Conservation (phyloP, 2,888 invertebrate species). For the Heterodera filipjevi region DNA sequence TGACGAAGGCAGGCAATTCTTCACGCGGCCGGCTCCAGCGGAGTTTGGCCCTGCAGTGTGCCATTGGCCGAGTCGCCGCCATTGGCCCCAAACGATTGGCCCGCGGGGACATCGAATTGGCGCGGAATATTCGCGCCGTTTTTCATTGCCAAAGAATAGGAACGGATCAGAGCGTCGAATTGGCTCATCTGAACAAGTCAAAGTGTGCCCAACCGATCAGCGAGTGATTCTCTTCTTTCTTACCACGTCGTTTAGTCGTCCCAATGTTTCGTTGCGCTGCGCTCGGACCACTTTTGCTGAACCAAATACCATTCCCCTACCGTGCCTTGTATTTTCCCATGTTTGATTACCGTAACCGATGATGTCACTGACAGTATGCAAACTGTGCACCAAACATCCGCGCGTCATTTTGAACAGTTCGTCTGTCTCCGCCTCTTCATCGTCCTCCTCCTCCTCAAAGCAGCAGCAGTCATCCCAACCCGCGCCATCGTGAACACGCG, state of each 20-base stretch:
- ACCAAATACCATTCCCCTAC: not conserved
- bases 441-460: slow-evolving; percentile 16
- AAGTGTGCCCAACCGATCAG: not conserved
- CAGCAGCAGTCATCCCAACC: slow-evolving; percentile 11
- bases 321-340: not conserved
- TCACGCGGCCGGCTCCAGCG: slow-evolving; percentile 9
- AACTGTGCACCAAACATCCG: not conserved
- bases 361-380: slow-evolving; percentile 25
- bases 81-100: not conserved
- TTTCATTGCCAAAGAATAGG: slow-evolving; percentile 19
- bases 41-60: not conserved
- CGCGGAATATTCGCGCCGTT: not conserved
- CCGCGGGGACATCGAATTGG: not conserved
- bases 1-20: not conserved
- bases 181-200: slow-evolving; percentile 21
- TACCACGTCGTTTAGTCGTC: slow-evolving; percentile 27
- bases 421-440: not conserved
- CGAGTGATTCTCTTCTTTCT: not conserved
- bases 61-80: not conserved
- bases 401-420: slow-evolving; percentile 1
- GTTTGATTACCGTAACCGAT: slow-evolving; percentile 22
- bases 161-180: slow-evolving; percentile 29
- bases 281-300: slow-evolving; percentile 25
- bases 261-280: slow-evolving; percentile 26
- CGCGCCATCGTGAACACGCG: not conserved